Evolutionary conservation across 2,113 vertebrate species (phyloP).

Genomic region (Scopus umbretta): DNA sequence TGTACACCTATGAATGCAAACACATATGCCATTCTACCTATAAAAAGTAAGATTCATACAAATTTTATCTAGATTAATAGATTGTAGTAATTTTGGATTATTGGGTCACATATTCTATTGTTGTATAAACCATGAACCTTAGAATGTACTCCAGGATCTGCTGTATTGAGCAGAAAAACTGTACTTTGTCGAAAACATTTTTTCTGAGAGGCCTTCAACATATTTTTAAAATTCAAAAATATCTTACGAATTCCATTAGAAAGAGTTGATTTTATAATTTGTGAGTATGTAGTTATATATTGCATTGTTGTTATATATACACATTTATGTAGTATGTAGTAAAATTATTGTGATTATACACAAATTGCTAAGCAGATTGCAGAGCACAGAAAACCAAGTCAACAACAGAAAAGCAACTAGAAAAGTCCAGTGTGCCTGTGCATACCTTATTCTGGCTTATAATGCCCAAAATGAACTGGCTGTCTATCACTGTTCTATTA

Average conservation of each 20-base stretch:
- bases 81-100: background rate
- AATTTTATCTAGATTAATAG: background rate
- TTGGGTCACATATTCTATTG: background rate
- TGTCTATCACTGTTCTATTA: background rate
- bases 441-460: background rate
- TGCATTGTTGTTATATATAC: background rate
- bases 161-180: background rate
- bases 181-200: background rate
- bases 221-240: background rate
- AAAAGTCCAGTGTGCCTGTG: background rate
- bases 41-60: background rate
- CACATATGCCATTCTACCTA: background rate
- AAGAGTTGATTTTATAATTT: background rate
- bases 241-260: background rate
- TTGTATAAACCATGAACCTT: background rate
- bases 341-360: background rate
- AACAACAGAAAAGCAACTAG: background rate
- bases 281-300: background rate
- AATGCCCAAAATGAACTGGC: background rate
- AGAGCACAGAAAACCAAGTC: background rate
- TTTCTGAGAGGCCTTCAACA: background rate
- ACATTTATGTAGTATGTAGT: background rate
- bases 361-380: background rate
- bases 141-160: background rate
- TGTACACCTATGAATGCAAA: background rate